Percentiles rank a stretch among this genome's conserved stretches.
Conservation (phyloP, 1,140 invertebrate genomes). For the Laupala kohalensis region DNA sequence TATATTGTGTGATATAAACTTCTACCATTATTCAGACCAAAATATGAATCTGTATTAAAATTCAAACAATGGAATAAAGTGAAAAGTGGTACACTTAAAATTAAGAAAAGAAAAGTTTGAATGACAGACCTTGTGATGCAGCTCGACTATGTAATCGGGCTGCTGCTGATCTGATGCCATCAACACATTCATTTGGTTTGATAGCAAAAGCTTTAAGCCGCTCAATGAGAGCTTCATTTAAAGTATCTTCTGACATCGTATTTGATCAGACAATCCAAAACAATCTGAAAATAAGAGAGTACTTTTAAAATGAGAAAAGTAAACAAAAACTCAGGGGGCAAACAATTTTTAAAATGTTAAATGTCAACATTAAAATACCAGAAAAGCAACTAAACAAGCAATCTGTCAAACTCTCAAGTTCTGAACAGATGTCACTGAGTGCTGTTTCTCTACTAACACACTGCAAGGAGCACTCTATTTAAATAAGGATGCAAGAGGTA, state of each 20-base stretch:
- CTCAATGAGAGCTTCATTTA: constrained; percentile 9
- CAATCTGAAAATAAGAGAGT: not conserved
- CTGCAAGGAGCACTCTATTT: not conserved
- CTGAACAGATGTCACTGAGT: not conserved
- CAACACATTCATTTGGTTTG: constrained; percentile 27
- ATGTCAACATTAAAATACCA: not conserved
- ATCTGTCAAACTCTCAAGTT: not conserved
- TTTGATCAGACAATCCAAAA: too few species aligned
- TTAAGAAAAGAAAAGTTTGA: not conserved
- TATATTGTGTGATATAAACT: too few species aligned
- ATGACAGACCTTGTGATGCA: constrained; percentile 34
- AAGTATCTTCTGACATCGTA: constrained; percentile 9
- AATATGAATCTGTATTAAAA: too few species aligned
- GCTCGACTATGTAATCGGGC: constrained; percentile 37
- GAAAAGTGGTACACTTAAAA: too few species aligned
- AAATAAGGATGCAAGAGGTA: not conserved
- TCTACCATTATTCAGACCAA: too few species aligned
- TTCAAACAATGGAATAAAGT: too few species aligned
- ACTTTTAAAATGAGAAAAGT: not conserved
- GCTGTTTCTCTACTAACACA: not conserved
- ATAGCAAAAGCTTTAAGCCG: constrained; percentile 5
- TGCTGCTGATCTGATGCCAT: constrained; percentile 33
- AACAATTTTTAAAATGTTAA: too few species aligned
- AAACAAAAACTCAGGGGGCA: not conserved
- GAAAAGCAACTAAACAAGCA: not conserved